Evolutionary conservation across 2,888 invertebrate genomes (phyloP), one percentile per base, ranked within the genome.

Genomic region (Pseudococcus jackbeardsleyi): DNA sequence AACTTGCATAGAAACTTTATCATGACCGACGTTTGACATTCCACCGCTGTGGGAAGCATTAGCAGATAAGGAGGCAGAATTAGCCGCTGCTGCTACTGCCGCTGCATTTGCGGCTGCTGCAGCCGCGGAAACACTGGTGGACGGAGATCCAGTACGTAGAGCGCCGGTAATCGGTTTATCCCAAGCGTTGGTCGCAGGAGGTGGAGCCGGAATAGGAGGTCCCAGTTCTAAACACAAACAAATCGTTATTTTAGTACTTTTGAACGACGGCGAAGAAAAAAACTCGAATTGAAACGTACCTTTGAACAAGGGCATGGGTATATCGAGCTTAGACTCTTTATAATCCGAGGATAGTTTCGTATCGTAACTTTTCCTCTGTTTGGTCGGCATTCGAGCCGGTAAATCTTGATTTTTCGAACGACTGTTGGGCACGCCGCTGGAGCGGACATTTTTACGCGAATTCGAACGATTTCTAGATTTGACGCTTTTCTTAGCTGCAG

Each of bases 101-200:
- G 88, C 22, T 7, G 72, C 46, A 39, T 17, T 68, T 1, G 46
- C 46, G 5, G 85, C 15, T 8, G 22, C 50, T 1, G 54, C 26
- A 85, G 59, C 50, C 12, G 42, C 15, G 0, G 54, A 39, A 17
- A 19, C 79, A 6, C 54, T 77, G 6, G 82, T 88, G 9, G 79
- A 79, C n/a, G 92, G 92, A 3, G 93, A 93, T 90, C 93, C 94
- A 6, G 94, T 93, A 89, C 95, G 92, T 90, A 95, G 91, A 85
- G 94, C 94, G 90, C 95, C 94, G 50, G 94, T 94, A 90, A 96
- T 94, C 5, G 96, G 96, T 91, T 96, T 96, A 90, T 96, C 96
- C 97, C 97, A 97, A 3, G 96, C 96, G 91, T 95, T 96, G 12
- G 95, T 94, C 3, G 94, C 92, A 1, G 95, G 95, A n/a, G 95